Percentiles rank a stretch among this genome's conserved stretches.
Conservation (phyloP, 2,888 invertebrate species). For the Saturnia pavonia region DNA sequence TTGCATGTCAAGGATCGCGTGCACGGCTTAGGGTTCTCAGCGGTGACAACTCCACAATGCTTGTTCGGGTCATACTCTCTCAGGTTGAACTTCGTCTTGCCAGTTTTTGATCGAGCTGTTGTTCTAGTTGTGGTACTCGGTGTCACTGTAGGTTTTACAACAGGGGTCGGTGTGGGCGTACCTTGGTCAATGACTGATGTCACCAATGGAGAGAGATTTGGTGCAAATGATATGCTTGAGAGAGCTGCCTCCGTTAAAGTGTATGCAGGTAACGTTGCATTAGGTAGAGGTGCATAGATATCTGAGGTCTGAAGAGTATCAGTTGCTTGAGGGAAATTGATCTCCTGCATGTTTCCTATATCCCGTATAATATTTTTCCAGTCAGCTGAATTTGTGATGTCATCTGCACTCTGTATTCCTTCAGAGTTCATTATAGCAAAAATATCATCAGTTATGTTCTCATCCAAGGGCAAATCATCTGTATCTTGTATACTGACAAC, state of each 20-base stretch:
- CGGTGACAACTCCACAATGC: constrained; percentile 90
- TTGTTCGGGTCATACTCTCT: constrained; percentile 91
- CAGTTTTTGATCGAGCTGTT: constrained; percentile 56
- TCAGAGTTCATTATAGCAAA: constrained; percentile 79
- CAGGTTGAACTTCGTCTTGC: constrained; percentile 73
- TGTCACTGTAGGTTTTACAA: constrained; percentile 36
- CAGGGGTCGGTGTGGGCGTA: constrained; percentile 30
- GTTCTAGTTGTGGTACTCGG: constrained; percentile 56
- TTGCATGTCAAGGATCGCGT: constrained; percentile 90
- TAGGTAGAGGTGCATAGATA: constrained; percentile 56
- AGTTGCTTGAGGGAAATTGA: constrained; percentile 66
- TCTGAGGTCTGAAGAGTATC: constrained; percentile 60
- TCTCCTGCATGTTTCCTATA: constrained; percentile 75
- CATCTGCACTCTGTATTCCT: constrained; percentile 76
- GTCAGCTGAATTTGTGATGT: constrained; percentile 72
- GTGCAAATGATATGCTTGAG: constrained; percentile 65
- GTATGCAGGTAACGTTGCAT: constrained; percentile 54
- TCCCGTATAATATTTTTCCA: constrained; percentile 79
- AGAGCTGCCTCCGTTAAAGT: constrained; percentile 62
- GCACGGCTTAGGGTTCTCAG: constrained; percentile 87
- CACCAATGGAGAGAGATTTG: constrained; percentile 57
- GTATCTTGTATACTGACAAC: constrained; percentile 79
- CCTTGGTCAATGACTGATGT: constrained; percentile 48
- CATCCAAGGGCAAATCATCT: constrained; percentile 73
- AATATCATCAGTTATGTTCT: constrained; percentile 75